These are phyloP conservation scores for Pedetes capensis DNA, from an alignment of 2,113 vertebrate genomes.

Conservation along the genomic window DNA sequence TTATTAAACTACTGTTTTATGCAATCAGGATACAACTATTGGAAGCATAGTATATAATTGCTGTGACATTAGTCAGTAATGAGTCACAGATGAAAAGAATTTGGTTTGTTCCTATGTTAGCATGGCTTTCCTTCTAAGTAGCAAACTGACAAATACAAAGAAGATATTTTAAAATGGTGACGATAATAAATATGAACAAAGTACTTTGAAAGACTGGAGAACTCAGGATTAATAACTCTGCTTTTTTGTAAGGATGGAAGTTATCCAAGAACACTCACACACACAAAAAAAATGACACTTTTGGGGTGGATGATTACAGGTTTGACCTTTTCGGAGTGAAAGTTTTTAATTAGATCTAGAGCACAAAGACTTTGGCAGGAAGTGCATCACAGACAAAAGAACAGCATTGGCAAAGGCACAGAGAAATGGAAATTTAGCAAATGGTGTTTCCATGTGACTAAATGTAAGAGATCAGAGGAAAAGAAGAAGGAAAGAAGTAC, in stretches of 20 bases:
- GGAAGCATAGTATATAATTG: not conserved
- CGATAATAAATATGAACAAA: not conserved
- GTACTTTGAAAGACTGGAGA: not conserved
- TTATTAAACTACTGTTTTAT: not conserved
- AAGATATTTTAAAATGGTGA: not conserved
- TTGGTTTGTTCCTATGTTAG: not conserved
- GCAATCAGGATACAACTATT: not conserved
- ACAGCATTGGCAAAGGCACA: not conserved
- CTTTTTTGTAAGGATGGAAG: not conserved
- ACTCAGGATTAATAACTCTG: not conserved
- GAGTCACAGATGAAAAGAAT: not conserved
- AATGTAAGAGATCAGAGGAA: not conserved
- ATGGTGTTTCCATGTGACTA: not conserved
- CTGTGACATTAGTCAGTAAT: not conserved
- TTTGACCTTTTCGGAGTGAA: constrained; percentile 34
- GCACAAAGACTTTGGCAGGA: not conserved
- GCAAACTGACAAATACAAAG: not conserved
- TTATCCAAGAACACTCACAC: not conserved
- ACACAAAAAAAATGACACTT: not conserved
- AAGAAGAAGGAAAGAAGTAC: not conserved
- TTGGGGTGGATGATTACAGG: not conserved
- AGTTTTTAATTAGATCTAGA: constrained; percentile 37
- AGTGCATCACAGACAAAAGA: not conserved
- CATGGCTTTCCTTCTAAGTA: not conserved
- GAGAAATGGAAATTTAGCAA: constrained; percentile 6